Conservation (phyloP, 2,113 vertebrate genomes). For the Casuarius casuarius region DNA sequence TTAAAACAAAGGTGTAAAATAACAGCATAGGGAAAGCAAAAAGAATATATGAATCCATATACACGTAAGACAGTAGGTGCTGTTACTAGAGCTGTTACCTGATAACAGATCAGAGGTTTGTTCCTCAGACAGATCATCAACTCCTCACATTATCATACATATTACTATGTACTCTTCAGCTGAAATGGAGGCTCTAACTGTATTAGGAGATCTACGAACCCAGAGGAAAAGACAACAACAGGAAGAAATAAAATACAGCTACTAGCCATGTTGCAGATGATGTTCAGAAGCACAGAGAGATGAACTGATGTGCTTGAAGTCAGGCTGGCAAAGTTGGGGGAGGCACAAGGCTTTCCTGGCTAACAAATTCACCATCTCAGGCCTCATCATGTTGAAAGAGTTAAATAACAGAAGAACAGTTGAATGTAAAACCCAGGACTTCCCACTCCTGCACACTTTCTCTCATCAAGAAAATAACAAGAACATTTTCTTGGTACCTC, state of each 20-base stretch:
- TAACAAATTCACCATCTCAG: background rate
- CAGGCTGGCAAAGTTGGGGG: background rate
- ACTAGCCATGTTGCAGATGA: background rate
- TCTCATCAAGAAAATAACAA: background rate
- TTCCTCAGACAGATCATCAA: background rate
- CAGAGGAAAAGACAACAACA: background rate
- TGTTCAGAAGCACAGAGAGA: background rate
- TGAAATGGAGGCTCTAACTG: background rate
- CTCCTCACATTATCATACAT: background rate
- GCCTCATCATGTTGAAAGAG: no score
- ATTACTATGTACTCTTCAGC: background rate
- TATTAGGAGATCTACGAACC: background rate
- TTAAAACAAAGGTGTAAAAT: background rate
- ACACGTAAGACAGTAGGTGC: background rate
- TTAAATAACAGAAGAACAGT: no score
- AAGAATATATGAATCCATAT: background rate
- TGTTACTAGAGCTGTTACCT: background rate
- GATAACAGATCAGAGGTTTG: background rate
- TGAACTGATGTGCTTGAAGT: background rate
- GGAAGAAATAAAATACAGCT: background rate
- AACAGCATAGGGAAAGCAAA: background rate
- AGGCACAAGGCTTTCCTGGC: background rate
- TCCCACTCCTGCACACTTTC: fast-evolving
- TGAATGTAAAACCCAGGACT: background rate
- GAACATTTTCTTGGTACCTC: background rate